A percentile compares a stretch with the other conserved stretches of the same genome.
These are phyloP conservation scores for Drosophila ercepeae DNA, from an alignment of 1,140 invertebrate genomes.

Conservation along the genomic window DNA sequence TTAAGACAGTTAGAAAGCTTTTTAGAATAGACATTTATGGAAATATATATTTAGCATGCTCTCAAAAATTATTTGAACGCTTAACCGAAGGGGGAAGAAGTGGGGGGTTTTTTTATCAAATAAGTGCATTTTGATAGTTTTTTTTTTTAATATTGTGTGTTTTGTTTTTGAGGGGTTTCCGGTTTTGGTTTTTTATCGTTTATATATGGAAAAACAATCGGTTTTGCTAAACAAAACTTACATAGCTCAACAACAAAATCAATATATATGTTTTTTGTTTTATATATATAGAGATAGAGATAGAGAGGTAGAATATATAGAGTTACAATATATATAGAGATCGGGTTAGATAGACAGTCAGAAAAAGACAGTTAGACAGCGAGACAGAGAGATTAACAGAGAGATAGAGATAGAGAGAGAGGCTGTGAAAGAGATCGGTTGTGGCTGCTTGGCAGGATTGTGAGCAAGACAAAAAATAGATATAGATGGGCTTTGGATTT, in stretches of 20 bases:
- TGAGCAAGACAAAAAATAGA: constrained; percentile 56
- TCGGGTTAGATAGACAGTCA: constrained; percentile 59
- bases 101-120: constrained; percentile 48
- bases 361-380: constrained; percentile 38
- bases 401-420: constrained; percentile 32
- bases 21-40: constrained; percentile 82
- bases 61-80: constrained; percentile 81
- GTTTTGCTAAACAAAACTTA: constrained; percentile 77
- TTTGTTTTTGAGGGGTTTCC: constrained; percentile 23
- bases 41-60: constrained; percentile 83
- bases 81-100: constrained; percentile 72
- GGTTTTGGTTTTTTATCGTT: constrained; percentile 31
- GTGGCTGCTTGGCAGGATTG: constrained; percentile 46
- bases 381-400: constrained; percentile 18
- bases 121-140: constrained; percentile 66
- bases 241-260: constrained; percentile 78
- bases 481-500: constrained; percentile 43
- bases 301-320: constrained; percentile 48
- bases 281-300: constrained; percentile 47
- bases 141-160: constrained; percentile 33
- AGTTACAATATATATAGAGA: constrained; percentile 61
- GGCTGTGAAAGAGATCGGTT: constrained; percentile 31
- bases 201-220: constrained; percentile 59
- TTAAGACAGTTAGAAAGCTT: constrained; percentile 60
- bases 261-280: constrained; percentile 63